Evolutionary conservation across 2,113 vertebrate genomes (phyloP), one percentile per base, ranked within the genome.

Genomic region (Zosterops pallidus): DNA sequence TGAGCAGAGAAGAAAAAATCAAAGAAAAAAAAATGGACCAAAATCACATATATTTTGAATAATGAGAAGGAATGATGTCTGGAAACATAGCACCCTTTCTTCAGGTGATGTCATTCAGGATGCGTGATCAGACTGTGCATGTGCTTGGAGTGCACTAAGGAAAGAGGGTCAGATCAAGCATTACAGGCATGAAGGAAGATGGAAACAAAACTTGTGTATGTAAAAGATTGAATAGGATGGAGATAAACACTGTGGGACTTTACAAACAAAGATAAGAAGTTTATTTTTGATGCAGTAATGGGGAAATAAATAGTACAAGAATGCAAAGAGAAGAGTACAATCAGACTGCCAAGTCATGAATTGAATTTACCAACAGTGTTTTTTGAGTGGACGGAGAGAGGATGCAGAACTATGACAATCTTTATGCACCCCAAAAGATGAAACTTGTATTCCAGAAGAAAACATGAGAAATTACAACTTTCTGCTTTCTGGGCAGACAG

Each of bases 181-280:
- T 60, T 68, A 35, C 6, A 6, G 9, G 8, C 33, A 74, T 53
- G 23, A 46, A 83, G 37, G 37, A 93, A 88, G 29, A 76, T 47
- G 42, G 68, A 79, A 94, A 42, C 18, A 72, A 92, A 77, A 49
- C 18, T 24, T 11, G 9, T 76, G 15, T 60, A 33, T 57, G 25
- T 72, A 57, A 28, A 74, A 90, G 49, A 74, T 44, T 2, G 2
- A 83, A 35, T 18, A 69, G 5, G 20, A 52, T 67, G 52, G 56
- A 94, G 42, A 81, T 94, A 91, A 92, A 92, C 35, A 75, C 35
- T 82, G 50, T 63, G 64, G 44, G 31, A 71, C 72, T 91, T 93
- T 95, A 82, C 44, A 91, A 86, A 82, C 79, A 90, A 91, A 84
- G 52, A 70, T 78, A 78, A 85, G 62, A 57, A 60, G 49, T 84